Conservation (phyloP, 2,113 vertebrate species). For the Catharus minimus region DNA sequence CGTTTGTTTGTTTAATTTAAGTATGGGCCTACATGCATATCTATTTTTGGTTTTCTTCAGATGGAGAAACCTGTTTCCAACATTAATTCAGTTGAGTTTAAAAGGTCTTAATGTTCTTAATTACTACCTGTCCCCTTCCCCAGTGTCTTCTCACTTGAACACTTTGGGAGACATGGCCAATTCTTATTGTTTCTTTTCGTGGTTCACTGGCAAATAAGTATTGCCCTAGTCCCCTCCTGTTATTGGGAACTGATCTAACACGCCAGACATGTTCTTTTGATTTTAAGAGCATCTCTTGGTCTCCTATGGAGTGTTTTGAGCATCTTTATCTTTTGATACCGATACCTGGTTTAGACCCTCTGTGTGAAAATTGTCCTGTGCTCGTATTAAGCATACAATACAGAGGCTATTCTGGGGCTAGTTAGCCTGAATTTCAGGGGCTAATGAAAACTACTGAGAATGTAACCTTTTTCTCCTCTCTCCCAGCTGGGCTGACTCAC, state of each 20-base stretch:
- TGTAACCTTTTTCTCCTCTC: not conserved
- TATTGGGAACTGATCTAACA: not conserved
- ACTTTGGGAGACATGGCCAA: not conserved
- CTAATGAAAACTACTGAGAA: not conserved
- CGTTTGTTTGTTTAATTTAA: not conserved
- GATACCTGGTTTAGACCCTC: not conserved
- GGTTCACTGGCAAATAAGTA: not conserved
- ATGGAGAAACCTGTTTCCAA: not conserved
- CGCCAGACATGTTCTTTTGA: not conserved
- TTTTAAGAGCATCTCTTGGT: not conserved
- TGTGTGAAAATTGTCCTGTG: not conserved
- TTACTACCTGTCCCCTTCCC: not conserved
- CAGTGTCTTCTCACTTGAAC: not conserved
- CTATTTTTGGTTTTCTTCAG: not conserved
- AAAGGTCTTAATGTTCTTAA: not conserved
- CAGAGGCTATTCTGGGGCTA: not conserved
- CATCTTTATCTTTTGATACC: not conserved
- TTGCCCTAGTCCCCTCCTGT: not conserved
- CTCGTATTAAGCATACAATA: not conserved
- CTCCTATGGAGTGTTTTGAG: not conserved
- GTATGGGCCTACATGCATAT: not conserved
- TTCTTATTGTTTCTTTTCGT: not conserved
- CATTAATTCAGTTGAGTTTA: not conserved
- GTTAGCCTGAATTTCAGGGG: not conserved
- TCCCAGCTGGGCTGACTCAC: not conserved